phyloP scores from a whole-genome alignment of 1,140 invertebrate species.

The Apolygus lucorum region DNA sequence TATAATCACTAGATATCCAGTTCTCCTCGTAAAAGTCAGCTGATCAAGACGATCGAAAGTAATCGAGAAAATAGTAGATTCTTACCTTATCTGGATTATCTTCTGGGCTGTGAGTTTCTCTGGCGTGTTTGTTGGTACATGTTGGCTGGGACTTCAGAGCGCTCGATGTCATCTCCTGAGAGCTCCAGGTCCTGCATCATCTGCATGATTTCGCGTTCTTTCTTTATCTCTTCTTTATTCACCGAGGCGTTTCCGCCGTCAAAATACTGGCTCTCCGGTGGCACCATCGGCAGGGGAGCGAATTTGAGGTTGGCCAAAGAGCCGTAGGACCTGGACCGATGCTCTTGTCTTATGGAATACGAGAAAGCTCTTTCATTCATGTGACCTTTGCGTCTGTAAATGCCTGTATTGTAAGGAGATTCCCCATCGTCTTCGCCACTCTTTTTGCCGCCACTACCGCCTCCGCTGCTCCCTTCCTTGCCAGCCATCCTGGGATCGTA shows the following conservation, averaged over 20 bases:
- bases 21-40: too few species aligned
- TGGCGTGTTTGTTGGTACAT: constrained; percentile 39
- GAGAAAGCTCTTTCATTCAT: constrained; percentile 88
- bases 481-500: constrained; percentile 42
- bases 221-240: constrained; percentile 60
- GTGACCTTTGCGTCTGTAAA: constrained; percentile 82
- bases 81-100: too few species aligned
- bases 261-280: constrained; percentile 31
- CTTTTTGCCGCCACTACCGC: constrained; percentile 24
- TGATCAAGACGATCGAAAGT: too few species aligned
- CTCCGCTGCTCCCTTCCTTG: constrained; percentile 18
- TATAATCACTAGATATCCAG: too few species aligned
- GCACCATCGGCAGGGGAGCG: constrained; percentile 48
- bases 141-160: constrained; percentile 49
- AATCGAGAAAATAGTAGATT: too few species aligned
- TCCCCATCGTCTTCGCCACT: constrained; percentile 41
- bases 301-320: constrained; percentile 79
- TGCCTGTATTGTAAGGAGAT: constrained; percentile 73
- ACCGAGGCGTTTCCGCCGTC: constrained; percentile 22
- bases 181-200: constrained; percentile 78
- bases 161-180: constrained; percentile 63
- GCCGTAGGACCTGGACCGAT: constrained; percentile 80
- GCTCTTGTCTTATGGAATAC: constrained; percentile 86
- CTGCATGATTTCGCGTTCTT: constrained; percentile 83
- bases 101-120: constrained; percentile 26